Percentiles rank a stretch among this genome's conserved stretches.
phyloP scores from a whole-genome alignment of 2,113 vertebrate species.

The Ahaetulla prasina region DNA sequence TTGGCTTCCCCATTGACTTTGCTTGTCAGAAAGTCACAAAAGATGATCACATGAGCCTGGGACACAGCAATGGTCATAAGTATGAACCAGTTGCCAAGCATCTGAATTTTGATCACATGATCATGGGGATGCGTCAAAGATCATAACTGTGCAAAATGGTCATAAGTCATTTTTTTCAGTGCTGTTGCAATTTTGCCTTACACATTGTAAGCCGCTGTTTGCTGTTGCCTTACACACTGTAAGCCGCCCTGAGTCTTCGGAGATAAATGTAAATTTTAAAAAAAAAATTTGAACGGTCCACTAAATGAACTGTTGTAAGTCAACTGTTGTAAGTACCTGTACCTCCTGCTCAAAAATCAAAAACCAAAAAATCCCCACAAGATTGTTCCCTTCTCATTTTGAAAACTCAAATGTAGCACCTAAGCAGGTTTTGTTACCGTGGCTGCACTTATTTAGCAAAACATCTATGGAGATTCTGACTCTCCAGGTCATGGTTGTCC shows the following conservation, averaged over 20 bases:
- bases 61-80: neutral
- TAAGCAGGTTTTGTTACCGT: neutral
- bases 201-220: too few species aligned
- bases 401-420: neutral
- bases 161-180: neutral
- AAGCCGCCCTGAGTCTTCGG: too few species aligned
- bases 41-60: neutral
- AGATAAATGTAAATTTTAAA: too few species aligned
- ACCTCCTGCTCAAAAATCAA: neutral
- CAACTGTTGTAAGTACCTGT: neutral
- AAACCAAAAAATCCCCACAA: neutral
- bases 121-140: neutral
- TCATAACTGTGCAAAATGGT: neutral
- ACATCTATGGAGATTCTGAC: too few species aligned
- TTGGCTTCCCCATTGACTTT: neutral
- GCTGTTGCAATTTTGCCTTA: neutral
- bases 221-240: too few species aligned
- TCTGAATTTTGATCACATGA: neutral
- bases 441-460: neutral
- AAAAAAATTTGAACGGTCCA: neutral
- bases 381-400: neutral
- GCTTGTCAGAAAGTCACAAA: neutral
- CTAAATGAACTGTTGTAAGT: neutral
- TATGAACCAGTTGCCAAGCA: neutral
- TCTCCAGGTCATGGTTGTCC: too few species aligned